A percentile compares a stretch with the other conserved stretches of the same genome.
phyloP scores from a whole-genome alignment of 2,888 invertebrate species.

The Eudiplozoon nipponicum region DNA sequence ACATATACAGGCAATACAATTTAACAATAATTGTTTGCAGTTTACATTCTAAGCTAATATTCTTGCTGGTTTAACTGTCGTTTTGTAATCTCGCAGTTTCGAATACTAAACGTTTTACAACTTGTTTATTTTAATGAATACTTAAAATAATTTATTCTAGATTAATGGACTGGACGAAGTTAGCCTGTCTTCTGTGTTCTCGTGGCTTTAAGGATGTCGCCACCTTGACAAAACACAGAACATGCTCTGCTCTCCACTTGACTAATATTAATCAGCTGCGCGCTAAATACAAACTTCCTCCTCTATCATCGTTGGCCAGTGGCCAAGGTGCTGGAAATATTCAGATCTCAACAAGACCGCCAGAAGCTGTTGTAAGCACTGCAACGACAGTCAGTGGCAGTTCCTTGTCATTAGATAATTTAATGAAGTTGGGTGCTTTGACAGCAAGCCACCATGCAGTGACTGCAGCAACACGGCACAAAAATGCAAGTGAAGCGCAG shows the following conservation, averaged over 20 bases:
- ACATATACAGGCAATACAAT: too few relatives aligned
- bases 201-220: slow-evolving; percentile 63
- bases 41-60: too few relatives aligned
- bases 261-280: slow-evolving; percentile 18
- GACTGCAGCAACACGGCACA: slow-evolving; percentile 21
- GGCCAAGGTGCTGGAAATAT: too few relatives aligned
- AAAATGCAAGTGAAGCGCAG: slow-evolving; percentile 17
- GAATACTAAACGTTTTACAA: too few relatives aligned
- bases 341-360: too few relatives aligned
- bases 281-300: background rate
- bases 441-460: background rate
- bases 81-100: too few relatives aligned
- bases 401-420: background rate
- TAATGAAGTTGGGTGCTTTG: slow-evolving; percentile 1
- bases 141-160: slow-evolving; percentile 18
- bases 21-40: too few relatives aligned
- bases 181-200: slow-evolving; percentile 72
- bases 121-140: too few relatives aligned
- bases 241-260: slow-evolving; percentile 67
- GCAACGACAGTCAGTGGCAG: background rate
- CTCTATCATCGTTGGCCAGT: background rate
- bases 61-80: too few relatives aligned
- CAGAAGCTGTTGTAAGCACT: background rate
- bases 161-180: slow-evolving; percentile 44
- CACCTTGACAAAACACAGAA: slow-evolving; percentile 53